Evolutionary conservation across 2,797 vertebrate genomes (phyloP).

Genomic region (Loris lydekkerianus): DNA sequence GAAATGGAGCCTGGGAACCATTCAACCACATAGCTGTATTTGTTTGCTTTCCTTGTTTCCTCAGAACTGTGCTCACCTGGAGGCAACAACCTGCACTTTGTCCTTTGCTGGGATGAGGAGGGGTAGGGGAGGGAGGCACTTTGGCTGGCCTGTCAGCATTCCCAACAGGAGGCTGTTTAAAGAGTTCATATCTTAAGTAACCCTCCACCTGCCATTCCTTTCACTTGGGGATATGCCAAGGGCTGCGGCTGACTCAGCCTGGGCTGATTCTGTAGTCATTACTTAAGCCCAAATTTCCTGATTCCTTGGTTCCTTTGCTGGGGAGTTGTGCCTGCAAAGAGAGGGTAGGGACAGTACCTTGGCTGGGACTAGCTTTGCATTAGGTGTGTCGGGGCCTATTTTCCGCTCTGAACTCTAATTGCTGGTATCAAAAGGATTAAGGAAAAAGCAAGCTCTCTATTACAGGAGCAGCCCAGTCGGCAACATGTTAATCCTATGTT

Average conservation of each 20-base stretch:
- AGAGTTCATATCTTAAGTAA: constrained; percentile 72
- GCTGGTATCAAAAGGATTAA: constrained; percentile 53
- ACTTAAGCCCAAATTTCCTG: constrained; percentile 53
- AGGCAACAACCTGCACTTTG: constrained; percentile 74
- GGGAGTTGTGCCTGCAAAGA: background rate
- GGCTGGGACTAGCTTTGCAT: background rate
- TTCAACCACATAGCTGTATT: constrained; percentile 72
- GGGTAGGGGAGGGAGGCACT: constrained; percentile 59
- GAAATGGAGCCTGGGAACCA: constrained; percentile 83
- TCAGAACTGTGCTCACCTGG: constrained; percentile 78
- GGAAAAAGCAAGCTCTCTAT: background rate
- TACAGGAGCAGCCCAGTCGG: background rate
- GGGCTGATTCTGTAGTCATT: constrained; percentile 20
- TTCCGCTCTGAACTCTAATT: constrained; percentile 27
- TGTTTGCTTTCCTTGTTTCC: constrained; percentile 83
- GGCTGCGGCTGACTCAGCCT: constrained; percentile 24
- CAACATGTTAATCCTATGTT: background rate
- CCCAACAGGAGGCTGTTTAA: background rate
- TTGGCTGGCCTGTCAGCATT: constrained; percentile 67
- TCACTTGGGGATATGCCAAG: constrained; percentile 57
- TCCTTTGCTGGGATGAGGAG: constrained; percentile 66
- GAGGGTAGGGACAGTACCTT: background rate
- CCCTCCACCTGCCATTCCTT: constrained; percentile 44
- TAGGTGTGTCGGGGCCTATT: constrained; percentile 32
- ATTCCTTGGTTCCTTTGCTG: background rate